Evolutionary conservation across 2,888 invertebrate species (phyloP).

Genomic region (Xanthostigma xanthostigma): DNA sequence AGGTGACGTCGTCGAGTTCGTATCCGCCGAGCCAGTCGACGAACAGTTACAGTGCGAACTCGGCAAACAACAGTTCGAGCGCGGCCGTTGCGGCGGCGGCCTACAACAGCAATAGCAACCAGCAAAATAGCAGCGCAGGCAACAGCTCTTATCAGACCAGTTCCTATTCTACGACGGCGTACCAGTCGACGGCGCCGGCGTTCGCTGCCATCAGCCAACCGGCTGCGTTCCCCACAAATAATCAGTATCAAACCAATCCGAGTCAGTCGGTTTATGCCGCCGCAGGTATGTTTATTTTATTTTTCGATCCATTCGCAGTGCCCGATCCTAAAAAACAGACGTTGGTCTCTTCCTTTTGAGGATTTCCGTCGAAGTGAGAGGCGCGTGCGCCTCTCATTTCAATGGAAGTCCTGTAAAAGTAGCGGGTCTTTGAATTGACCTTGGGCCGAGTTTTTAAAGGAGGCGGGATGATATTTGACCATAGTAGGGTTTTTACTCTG

Average conservation of each 20-base stretch:
- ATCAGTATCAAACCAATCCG: constrained; percentile 26
- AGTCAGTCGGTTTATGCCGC: constrained; percentile 29
- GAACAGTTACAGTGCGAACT: constrained; percentile 25
- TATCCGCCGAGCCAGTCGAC: constrained; percentile 18
- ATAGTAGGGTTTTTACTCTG: too few relatives aligned
- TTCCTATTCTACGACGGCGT: constrained; percentile 23
- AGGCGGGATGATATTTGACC: too few relatives aligned
- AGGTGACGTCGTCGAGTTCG: constrained; percentile 30
- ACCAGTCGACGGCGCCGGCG: constrained; percentile 12
- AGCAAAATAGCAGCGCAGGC: constrained; percentile 1
- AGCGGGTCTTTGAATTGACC: too few relatives aligned
- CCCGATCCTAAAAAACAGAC: too few relatives aligned
- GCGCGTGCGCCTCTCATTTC: too few relatives aligned
- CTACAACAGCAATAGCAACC: constrained; percentile 11
- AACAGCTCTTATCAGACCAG: constrained; percentile 23
- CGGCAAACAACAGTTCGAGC: constrained; percentile 22
- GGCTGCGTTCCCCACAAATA: constrained; percentile 21
- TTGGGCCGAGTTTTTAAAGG: too few relatives aligned
- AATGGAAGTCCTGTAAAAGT: too few relatives aligned
- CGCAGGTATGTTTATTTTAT: constrained; percentile 19
- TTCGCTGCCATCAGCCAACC: constrained; percentile 25
- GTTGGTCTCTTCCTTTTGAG: too few relatives aligned
- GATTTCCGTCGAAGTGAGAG: too few relatives aligned
- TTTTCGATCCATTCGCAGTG: too few relatives aligned
- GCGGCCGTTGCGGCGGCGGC: constrained; percentile 12